Evolutionary conservation across 2,888 invertebrate species (phyloP).

Genomic region (Formica aserva): DNA sequence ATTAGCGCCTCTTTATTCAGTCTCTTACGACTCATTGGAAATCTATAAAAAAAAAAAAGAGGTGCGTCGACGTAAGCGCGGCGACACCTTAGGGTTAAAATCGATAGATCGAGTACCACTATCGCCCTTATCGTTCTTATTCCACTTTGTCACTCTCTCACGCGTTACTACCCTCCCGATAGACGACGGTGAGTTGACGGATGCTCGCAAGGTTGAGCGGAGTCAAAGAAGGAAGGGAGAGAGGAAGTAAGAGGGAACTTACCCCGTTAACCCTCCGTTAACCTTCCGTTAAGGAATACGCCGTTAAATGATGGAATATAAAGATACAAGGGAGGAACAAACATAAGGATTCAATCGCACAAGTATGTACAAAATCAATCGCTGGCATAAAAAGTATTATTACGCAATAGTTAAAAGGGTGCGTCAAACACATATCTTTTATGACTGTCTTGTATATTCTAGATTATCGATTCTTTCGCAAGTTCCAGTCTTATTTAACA

Average conservation of each 20-base stretch:
- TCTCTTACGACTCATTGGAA: constrained; percentile 50
- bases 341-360: not conserved
- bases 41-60: constrained; percentile 48
- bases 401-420: not conserved
- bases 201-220: constrained; percentile 37
- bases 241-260: constrained; percentile 38
- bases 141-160: constrained; percentile 75
- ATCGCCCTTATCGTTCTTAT: constrained; percentile 59
- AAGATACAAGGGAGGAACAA: not conserved
- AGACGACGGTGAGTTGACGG: constrained; percentile 60
- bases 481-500: not conserved
- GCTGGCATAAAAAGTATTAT: not conserved
- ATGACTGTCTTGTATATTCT: not conserved
- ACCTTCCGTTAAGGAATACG: constrained; percentile 45
- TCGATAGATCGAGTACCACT: constrained; percentile 45
- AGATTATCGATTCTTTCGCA: not conserved
- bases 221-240: constrained; percentile 37
- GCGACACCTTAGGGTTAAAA: constrained; percentile 38
- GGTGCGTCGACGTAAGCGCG: constrained; percentile 29
- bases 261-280: constrained; percentile 44
- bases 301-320: constrained; percentile 20
- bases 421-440: not conserved
- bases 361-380: not conserved
- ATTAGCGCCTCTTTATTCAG: constrained; percentile 53
- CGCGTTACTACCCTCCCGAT: constrained; percentile 60